These are phyloP conservation scores for Moxostoma hubbsi DNA, from an alignment of 2,797 vertebrate genomes.

Conservation along the genomic window DNA sequence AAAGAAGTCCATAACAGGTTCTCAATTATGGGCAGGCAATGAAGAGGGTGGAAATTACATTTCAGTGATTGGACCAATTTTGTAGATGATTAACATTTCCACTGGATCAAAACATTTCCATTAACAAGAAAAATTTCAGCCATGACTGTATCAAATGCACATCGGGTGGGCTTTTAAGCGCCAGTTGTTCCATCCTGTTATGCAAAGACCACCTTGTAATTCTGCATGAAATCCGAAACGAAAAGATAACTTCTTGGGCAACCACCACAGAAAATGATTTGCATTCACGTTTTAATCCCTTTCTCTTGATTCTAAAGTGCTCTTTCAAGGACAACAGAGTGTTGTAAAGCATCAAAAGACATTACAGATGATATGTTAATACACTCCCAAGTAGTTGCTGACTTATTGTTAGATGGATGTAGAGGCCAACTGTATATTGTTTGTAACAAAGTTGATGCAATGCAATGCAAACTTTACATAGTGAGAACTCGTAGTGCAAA, in stretches of 20 bases:
- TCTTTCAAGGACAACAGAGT: conserved; percentile 1
- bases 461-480: conserved; percentile 18
- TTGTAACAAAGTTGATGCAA: conserved; percentile 35
- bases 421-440: conserved; percentile 25
- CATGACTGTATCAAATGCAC: conserved; percentile 57
- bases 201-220: conserved; percentile 39
- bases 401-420: conserved; percentile 31
- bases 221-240: conserved; percentile 28
- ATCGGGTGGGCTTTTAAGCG: conserved; percentile 57
- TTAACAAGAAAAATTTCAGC: conserved; percentile 48
- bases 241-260: conserved; percentile 10
- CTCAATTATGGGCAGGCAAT: conserved; percentile 55
- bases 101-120: conserved; percentile 49
- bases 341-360: conserved; percentile 19
- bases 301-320: neutral
- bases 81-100: conserved; percentile 60
- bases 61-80: conserved; percentile 56
- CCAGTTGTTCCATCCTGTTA: conserved; percentile 43
- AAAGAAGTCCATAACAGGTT: conserved; percentile 34
- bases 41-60: conserved; percentile 56
- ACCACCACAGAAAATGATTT: neutral
- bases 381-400: neutral
- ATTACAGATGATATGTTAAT: conserved; percentile 6
- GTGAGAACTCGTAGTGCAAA: neutral
- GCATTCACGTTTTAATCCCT: conserved; percentile 2